Evolutionary conservation across 2,888 invertebrate species (phyloP), one percentile per base, ranked within the genome.

Genomic region (Lasioglossum malachurum): DNA sequence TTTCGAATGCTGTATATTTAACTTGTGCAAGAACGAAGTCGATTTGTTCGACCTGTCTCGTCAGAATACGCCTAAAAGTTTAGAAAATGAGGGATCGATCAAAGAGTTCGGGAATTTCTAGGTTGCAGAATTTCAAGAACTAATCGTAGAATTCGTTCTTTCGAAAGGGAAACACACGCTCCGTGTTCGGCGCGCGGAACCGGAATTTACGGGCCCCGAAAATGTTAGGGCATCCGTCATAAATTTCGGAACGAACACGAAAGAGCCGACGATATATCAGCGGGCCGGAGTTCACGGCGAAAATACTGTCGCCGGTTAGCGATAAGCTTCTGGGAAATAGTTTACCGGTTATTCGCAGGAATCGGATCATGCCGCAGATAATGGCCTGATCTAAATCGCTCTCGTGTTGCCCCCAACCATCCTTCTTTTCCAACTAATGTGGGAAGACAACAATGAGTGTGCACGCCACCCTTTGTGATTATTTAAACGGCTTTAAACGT

Each of bases 211-310:
- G 84, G 78, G 75, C 44, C 71, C 35, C 84, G 77, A 49, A 84
- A 86, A 84, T 78, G 86, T 78, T 84, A 64, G 77, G 80, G 84
- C 80, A 80, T 78, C 77, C 71, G 77, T 86, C 84, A 86, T 86
- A 86, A 84, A 86, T 86, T 80, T 78, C 27, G 71, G 64, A 84
- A 86, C 84, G 64, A 80, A 71, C 71, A 80, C 80, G 86, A 86
- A 84, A 86, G 84, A 84, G 69, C 23, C 44, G 35, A 71, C 57
- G 77, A 69, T 80, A 84, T 86, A 86, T 86, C 84, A 84, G 74
- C 73, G 23, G 76, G 74, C 73, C 12, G 60, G n/a, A 75, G 78
- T 75, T 73, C 57, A 27, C 67, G 53, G 44, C 49, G 76, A 75
- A 85, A 80, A 85, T 83, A 79, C 76, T 83, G 83, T 80, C 83